A percentile compares a stretch with the other conserved stretches of the same genome.
phyloP scores from a whole-genome alignment of 2,888 invertebrate species.

The Syrphus vitripennis region DNA sequence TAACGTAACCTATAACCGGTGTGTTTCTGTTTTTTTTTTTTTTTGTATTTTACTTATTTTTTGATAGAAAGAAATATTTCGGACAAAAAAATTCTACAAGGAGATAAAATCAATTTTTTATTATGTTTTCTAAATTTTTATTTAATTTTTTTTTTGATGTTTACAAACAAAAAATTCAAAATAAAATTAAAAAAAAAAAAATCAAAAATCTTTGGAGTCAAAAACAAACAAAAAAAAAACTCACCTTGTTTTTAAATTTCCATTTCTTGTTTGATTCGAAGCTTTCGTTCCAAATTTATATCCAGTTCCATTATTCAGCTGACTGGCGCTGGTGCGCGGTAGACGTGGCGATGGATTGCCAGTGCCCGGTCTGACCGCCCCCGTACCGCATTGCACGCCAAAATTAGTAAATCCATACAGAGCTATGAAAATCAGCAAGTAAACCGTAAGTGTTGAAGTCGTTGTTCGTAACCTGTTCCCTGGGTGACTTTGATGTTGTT shows the following conservation, averaged over 20 bases:
- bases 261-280: slow-evolving; percentile 79
- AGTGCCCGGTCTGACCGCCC: slow-evolving; percentile 78
- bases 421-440: slow-evolving; percentile 74
- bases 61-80: neutral
- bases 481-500: slow-evolving; percentile 56
- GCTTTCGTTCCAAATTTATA: slow-evolving; percentile 79
- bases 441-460: slow-evolving; percentile 71
- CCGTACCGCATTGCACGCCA: slow-evolving; percentile 73
- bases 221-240: slow-evolving; percentile 80
- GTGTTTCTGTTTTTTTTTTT: neutral
- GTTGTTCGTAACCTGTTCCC: slow-evolving; percentile 63
- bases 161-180: neutral
- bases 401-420: slow-evolving; percentile 72
- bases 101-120: neutral
- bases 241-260: slow-evolving; percentile 81
- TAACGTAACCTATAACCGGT: neutral
- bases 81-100: neutral
- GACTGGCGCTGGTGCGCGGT: slow-evolving; percentile 84
- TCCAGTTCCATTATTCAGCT: slow-evolving; percentile 80
- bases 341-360: slow-evolving; percentile 82
- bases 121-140: neutral
- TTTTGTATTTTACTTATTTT: neutral
- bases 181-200: neutral
- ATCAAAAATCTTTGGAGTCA: no score
- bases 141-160: neutral